These are phyloP conservation scores for Dromas ardeola DNA, from an alignment of 2,113 vertebrate genomes.

Conservation along the genomic window DNA sequence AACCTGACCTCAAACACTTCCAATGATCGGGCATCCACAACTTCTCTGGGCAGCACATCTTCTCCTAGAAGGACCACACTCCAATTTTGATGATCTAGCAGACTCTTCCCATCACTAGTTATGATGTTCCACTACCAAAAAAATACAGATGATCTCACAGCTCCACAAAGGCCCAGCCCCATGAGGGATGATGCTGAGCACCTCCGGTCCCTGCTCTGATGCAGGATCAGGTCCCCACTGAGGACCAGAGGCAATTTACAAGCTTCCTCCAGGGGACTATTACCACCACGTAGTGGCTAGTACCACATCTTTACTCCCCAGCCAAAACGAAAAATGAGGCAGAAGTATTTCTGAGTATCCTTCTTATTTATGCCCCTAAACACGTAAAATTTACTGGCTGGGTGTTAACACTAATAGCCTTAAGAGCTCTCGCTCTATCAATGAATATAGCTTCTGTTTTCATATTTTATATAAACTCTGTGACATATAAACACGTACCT, in stretches of 20 bases:
- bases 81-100: background rate
- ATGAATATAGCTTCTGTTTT: conserved; percentile 63
- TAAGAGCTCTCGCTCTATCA: conserved; percentile 51
- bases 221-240: background rate
- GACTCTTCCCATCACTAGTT: background rate
- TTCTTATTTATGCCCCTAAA: conserved; percentile 30
- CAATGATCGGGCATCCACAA: background rate
- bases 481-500: conserved; percentile 62
- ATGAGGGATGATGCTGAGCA: background rate
- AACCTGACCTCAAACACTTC: background rate
- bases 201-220: background rate
- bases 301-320: background rate
- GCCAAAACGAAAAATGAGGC: conserved; percentile 25
- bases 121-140: background rate
- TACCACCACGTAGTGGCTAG: background rate
- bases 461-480: conserved; percentile 47
- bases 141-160: background rate
- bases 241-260: background rate
- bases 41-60: background rate
- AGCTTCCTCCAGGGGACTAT: background rate
- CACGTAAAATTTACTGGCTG: conserved; percentile 37
- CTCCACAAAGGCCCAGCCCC: background rate
- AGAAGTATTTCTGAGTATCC: conserved; percentile 35
- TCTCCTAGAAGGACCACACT: background rate
- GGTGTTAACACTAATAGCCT: conserved; percentile 50